Percentiles rank a stretch among this genome's conserved stretches.
These are phyloP conservation scores for Hipposideros larvatus DNA, from an alignment of 2,797 vertebrate species.

Conservation along the genomic window DNA sequence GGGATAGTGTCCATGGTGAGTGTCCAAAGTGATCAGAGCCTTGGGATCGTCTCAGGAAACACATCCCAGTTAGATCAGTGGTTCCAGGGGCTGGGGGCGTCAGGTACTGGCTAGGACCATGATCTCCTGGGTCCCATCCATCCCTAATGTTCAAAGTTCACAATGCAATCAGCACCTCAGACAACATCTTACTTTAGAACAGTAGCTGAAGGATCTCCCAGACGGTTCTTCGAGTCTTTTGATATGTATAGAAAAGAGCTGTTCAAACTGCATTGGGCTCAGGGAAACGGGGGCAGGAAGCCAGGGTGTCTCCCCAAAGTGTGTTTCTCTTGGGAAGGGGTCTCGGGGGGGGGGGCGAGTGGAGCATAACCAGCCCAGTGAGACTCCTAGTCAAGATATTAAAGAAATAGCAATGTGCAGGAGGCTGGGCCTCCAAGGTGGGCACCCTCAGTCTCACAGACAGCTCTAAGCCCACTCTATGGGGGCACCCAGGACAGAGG, in stretches of 20 bases:
- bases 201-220: slow-evolving; percentile 11
- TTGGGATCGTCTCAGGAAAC: neutral
- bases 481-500: neutral
- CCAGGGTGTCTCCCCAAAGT: neutral
- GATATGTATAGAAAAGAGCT: slow-evolving; percentile 38
- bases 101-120: neutral
- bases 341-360: neutral
- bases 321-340: neutral
- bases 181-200: neutral
- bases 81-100: neutral
- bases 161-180: neutral
- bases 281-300: slow-evolving; percentile 22
- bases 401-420: neutral
- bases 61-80: neutral
- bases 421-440: neutral
- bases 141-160: neutral
- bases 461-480: slow-evolving; percentile 49
- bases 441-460: slow-evolving; percentile 66
- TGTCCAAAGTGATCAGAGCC: slow-evolving; percentile 28
- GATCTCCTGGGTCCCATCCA: neutral
- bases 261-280: neutral
- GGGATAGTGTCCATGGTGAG: neutral
- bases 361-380: neutral
- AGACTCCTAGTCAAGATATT: neutral
- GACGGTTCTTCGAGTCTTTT: slow-evolving; percentile 57